Evolutionary conservation across 1,140 invertebrate species (phyloP), one percentile per base, ranked within the genome.

Genomic region (Zaprionus gabonicus): DNA sequence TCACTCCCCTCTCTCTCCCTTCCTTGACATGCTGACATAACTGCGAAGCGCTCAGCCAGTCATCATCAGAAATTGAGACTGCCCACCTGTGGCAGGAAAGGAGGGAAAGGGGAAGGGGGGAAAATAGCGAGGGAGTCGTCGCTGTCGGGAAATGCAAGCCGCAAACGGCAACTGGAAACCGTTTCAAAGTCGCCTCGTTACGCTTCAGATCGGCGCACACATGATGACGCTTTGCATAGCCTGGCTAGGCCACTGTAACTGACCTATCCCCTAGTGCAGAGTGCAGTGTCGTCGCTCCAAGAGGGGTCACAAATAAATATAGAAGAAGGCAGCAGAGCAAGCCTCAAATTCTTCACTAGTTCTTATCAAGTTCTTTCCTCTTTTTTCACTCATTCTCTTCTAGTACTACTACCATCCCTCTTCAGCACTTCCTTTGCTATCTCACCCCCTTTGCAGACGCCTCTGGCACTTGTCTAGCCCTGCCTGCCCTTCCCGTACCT

Each of bases 161-260:
- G 41, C 41, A 44, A 44, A 68, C 20, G 20, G 28, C 68, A 76
- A 76, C 68, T 76, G 73, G 57, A 71, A 79, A 79, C 77, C 63
- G 77, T 79, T 79, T 76, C 69, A 72, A 74, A 76, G 78, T 71
- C 86, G 84, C 84, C 76, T 67, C 81, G 84, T 88, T 88, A 70
- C 83, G 83, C 83, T 83, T 83, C 58, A 82, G 80, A 64, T 82
- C 80, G 79, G 78, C 63, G 76, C 71, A 67, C 55, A 59, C 38
- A 46, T 59, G 41, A 70, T 67, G 68, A 71, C 53, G 81, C 81
- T 86, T 86, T 86, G 83, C 83, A 86, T 86, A 80, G 66, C 55
- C 31, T 13, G 3, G 3, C 17, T 23, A 23, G 59, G 23, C 51
- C n/a, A 27, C 49, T 41, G 34, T 51, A 41, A 81, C 83, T 86